phyloP scores from a whole-genome alignment of 2,797 vertebrate genomes.

The Enteromius treurensis region DNA sequence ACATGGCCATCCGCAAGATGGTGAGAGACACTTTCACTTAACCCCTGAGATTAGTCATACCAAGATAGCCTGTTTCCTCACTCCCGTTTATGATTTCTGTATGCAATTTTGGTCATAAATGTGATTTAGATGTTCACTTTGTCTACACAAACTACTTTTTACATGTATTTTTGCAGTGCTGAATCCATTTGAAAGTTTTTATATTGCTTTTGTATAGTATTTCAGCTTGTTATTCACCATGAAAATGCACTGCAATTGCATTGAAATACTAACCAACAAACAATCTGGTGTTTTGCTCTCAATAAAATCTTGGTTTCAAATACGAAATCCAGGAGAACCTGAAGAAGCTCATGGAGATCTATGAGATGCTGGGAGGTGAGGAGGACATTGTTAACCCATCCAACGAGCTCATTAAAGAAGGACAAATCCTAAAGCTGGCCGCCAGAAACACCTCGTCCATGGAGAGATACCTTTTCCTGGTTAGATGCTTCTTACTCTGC shows the following conservation, averaged over 20 bases:
- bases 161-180: background rate
- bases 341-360: conserved; percentile 88
- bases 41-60: background rate
- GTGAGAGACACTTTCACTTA: conserved; percentile 63
- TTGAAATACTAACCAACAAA: background rate
- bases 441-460: conserved; percentile 81
- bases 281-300: background rate
- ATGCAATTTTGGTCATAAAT: background rate
- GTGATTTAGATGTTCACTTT: background rate
- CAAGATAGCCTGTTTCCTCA: background rate
- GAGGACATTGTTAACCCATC: conserved; percentile 87
- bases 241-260: background rate
- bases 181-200: background rate
- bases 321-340: conserved; percentile 78
- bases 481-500: conserved; percentile 59
- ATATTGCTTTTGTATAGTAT: no score
- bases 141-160: conserved; percentile 60
- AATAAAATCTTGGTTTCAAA: background rate
- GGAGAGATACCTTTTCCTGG: conserved; percentile 90
- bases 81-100: background rate
- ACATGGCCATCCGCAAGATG: conserved; percentile 85
- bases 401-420: conserved; percentile 87
- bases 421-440: conserved; percentile 87
- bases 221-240: background rate
- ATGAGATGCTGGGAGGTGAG: conserved; percentile 88